Evolutionary conservation across 2,888 invertebrate species (phyloP).

Genomic region (Agapetus fuscipes): DNA sequence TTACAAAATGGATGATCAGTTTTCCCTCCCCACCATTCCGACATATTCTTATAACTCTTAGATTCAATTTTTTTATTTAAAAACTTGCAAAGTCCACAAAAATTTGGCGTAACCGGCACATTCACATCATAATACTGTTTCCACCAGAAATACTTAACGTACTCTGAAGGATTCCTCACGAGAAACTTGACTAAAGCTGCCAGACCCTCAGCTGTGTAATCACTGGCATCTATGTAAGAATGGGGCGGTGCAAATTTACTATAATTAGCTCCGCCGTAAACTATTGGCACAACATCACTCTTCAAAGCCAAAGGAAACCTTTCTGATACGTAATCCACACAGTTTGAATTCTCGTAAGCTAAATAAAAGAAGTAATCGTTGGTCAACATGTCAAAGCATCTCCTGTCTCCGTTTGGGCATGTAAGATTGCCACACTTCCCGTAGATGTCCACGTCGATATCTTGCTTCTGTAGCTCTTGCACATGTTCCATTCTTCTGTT

Average conservation of each 20-base stretch:
- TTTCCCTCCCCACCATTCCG: no score
- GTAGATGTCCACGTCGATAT: constrained; percentile 30
- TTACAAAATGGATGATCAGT: no score
- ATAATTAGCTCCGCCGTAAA: constrained; percentile 55
- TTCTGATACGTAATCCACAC: constrained; percentile 36
- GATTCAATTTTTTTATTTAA: no score
- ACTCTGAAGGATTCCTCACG: constrained; percentile 28
- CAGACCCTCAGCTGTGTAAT: constrained; percentile 26
- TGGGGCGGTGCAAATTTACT: constrained; percentile 37
- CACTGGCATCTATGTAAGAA: constrained; percentile 31
- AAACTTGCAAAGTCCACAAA: no score
- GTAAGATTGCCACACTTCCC: constrained; percentile 29
- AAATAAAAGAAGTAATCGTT: constrained; percentile 33
- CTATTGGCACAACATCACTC: constrained; percentile 52
- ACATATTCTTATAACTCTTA: no score
- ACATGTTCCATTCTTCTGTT: constrained; percentile 29
- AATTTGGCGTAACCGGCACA: no score
- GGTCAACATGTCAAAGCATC: constrained; percentile 27
- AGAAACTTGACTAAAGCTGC: constrained; percentile 30
- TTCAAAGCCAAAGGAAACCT: constrained; percentile 31
- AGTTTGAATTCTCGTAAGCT: constrained; percentile 33
- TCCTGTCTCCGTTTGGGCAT: constrained; percentile 28
- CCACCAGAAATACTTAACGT: constrained; percentile 34
- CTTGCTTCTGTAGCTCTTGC: constrained; percentile 24
- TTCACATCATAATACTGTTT: no score